Base-by-base conservation (phyloP, 2,113 vertebrate genomes). In the Pseudopodoces humilis region DNA sequence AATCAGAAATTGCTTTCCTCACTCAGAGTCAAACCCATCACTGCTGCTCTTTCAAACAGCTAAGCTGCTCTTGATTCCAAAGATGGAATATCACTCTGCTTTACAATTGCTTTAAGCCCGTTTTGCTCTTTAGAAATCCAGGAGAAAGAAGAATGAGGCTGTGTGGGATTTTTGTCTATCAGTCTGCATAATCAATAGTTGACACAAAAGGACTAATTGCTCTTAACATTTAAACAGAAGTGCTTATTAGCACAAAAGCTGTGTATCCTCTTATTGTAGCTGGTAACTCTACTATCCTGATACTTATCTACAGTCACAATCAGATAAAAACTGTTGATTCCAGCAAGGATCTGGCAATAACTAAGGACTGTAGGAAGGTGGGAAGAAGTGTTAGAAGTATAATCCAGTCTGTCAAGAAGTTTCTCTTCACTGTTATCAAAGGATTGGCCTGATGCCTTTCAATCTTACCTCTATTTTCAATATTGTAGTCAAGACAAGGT, bases 181-280 rank as follows among this genome's bases (percentile, higher is more conserved):
- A 88, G 88, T 95, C 88, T 95, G 77, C 83, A 88, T 95, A 96
- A 96, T 96, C 96, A 88, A 92, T 96, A 97, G 63, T 86, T 93
- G 93, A 92, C 92, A 96, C 93, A 96, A 96, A 96, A 93, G 93
- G 68, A 95, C 93, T 92, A 95, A 97, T 95, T 96, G 95, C 93
- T 95, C 47, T 94, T 95, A 95, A 87, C 92, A 84, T 96, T 95
- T 96, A 95, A 93, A 88, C 94, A 91, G 90, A 86, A 94, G 93
- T n/a, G 87, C 79, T 96, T 96, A 95, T 97, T 96, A 95, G 76
- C 76, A 75, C 88, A 90, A 93, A 94, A 88, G 83, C 94, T 92
- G 79, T 94, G 94, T 92, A 90, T 94, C 82, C 85, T 95, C 93
- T 96, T 95, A 90, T 82, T 92, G 72, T 71, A 78, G 83, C 86